These are phyloP conservation scores for Fissipunctia ypsillon DNA, from an alignment of 2,888 invertebrate species.

Conservation along the genomic window DNA sequence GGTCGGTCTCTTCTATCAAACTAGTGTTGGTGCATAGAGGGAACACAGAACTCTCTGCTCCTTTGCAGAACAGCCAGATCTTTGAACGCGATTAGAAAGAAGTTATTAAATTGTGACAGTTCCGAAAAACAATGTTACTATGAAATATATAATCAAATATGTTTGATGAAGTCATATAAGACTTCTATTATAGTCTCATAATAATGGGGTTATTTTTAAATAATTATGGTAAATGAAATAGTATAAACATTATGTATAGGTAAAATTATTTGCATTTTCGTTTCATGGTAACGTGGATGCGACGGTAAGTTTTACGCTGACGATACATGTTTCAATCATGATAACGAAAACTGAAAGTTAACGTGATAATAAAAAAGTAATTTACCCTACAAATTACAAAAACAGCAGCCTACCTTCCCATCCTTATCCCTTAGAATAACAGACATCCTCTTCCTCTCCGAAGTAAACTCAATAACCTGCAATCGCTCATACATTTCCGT, in stretches of 20 bases:
- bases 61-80: slow-evolving; percentile 94
- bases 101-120: neutral
- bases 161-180: neutral
- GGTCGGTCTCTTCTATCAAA: slow-evolving; percentile 86
- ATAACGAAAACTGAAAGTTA: neutral
- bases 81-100: slow-evolving; percentile 53
- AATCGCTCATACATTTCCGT: slow-evolving; percentile 92
- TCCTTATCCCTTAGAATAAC: slow-evolving; percentile 94
- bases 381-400: too few species aligned
- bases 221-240: too few species aligned
- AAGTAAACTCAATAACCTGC: slow-evolving; percentile 96
- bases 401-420: slow-evolving; percentile 84
- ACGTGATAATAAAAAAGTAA: neutral
- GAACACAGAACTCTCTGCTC: slow-evolving; percentile 95
- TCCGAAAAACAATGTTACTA: neutral
- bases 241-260: neutral
- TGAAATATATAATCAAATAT: neutral
- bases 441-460: slow-evolving; percentile 97
- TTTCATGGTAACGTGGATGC: neutral
- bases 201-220: too few species aligned
- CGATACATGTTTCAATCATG: neutral
- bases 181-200: too few species aligned
- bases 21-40: slow-evolving; percentile 90
- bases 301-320: neutral
- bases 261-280: neutral